phyloP scores from a whole-genome alignment of 1,140 invertebrate genomes.

The Philopotamus ludificatus region DNA sequence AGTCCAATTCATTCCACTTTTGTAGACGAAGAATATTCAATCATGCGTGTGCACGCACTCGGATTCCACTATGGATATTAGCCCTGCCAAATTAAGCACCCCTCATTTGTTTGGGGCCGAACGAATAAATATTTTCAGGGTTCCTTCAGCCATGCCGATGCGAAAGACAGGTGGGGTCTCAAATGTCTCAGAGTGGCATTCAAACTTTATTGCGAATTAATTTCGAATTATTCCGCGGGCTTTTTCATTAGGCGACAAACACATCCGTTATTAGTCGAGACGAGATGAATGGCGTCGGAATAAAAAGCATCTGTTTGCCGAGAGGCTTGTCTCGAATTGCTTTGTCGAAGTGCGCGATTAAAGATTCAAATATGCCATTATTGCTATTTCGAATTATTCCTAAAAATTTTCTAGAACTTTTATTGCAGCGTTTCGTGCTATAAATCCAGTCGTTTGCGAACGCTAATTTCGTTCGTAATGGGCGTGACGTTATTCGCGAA shows the following conservation, averaged over 20 bases:
- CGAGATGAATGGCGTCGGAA: not conserved
- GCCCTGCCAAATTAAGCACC: not conserved
- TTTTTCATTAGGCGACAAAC: not conserved
- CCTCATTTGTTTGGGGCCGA: not conserved
- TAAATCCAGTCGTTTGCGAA: no score
- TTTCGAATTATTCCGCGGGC: no score
- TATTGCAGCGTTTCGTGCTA: no score
- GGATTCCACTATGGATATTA: not conserved
- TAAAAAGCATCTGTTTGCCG: not conserved
- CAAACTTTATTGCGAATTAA: no score
- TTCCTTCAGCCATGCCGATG: not conserved
- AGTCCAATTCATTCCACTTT: conserved; percentile 10
- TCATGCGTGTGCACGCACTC: not conserved
- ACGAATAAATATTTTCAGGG: not conserved
- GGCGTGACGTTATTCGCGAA: no score
- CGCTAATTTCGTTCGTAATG: no score
- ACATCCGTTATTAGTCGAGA: no score
- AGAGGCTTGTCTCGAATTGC: not conserved
- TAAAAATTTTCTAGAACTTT: no score
- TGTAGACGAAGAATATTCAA: not conserved
- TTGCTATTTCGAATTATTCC: not conserved
- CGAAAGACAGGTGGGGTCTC: not conserved
- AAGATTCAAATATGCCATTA: not conserved
- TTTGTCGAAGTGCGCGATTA: not conserved
- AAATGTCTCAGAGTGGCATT: no score